Evolutionary conservation across 2,888 invertebrate genomes (phyloP), one percentile per base, ranked within the genome.

Genomic region (Heteromurus nitidus): DNA sequence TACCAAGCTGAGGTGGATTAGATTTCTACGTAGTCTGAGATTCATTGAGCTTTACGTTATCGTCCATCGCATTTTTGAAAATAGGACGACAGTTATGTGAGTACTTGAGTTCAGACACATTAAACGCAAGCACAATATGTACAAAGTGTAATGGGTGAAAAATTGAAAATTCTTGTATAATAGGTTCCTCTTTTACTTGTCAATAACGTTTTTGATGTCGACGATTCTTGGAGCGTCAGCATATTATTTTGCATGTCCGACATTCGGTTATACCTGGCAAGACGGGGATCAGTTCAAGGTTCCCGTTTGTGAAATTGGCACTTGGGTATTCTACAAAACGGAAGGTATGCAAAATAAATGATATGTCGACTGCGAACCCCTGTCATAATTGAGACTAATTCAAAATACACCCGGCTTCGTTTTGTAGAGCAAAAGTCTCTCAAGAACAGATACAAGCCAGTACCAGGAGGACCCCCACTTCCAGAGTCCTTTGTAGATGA

Each of bases 1-100:
- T 36, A 75, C 73, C 7, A 84, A 85, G 47, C 67, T 86, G 2
- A 42, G 85, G n/a, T 84, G 83, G 84, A 77, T 77, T 28, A 44
- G 81, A 20, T 53, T 83, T 9, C 70, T 85, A 13, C 60, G 84
- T 5, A 64, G 75, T 47, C 72, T 80, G 55, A 84, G 83, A 62
- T 55, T 86, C 30, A 64, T 80, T 9, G 85, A 82, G 60, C 42
- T 84, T 2, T 73, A 83, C 13, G 42, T 62, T 18, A 74, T 82
- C 26, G 77, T 81, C 16, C 82, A 80, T 24, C 74, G 80, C 20
- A 79, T 84, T 28, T 86, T 83, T 62, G 80, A 68, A 44, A 73
- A 67, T n/a, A 44, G 85, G 31, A 80, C 74, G 18, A 53, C 70
- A 18, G 44, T 83, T 1, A 53, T 85, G 84, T 83, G 60, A 42